Evolutionary conservation across 2,113 vertebrate species (phyloP).

Genomic region (Tenrec ecaudatus): DNA sequence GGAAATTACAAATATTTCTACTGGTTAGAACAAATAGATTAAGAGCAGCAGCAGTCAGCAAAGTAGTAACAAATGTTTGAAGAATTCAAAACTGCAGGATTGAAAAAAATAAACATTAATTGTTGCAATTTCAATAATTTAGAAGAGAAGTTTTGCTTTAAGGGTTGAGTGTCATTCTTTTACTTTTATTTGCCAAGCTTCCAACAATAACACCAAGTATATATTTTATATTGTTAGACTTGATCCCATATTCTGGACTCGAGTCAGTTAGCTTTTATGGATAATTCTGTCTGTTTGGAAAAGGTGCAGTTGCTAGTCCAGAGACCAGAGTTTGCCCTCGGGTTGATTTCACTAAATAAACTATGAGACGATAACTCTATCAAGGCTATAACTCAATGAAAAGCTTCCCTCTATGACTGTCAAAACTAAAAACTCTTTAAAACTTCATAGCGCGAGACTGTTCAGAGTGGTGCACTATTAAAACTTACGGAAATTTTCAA

Average conservation of each 20-base stretch:
- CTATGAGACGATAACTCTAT: conserved; percentile 7
- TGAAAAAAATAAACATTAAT: background rate
- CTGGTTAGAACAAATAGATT: background rate
- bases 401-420: background rate
- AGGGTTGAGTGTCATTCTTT: background rate
- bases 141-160: background rate
- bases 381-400: conserved; percentile 40
- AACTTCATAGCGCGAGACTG: too few relatives aligned
- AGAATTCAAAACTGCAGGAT: background rate
- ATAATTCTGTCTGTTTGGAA: conserved; percentile 45
- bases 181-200: background rate
- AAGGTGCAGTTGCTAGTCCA: conserved; percentile 2
- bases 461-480: background rate
- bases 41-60: conserved; percentile 23
- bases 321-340: conserved; percentile 33
- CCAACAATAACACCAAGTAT: background rate
- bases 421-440: background rate
- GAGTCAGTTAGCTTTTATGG: conserved; percentile 27
- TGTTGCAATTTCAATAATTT: background rate
- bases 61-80: background rate
- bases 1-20: conserved; percentile 38
- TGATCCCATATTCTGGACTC: background rate
- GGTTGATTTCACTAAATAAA: conserved; percentile 53
- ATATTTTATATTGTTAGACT: conserved; percentile 26
- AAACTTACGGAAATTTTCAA: conserved; percentile 41